phyloP scores from a whole-genome alignment of 2,888 invertebrate species.

The Torymus aiolomorphi region DNA sequence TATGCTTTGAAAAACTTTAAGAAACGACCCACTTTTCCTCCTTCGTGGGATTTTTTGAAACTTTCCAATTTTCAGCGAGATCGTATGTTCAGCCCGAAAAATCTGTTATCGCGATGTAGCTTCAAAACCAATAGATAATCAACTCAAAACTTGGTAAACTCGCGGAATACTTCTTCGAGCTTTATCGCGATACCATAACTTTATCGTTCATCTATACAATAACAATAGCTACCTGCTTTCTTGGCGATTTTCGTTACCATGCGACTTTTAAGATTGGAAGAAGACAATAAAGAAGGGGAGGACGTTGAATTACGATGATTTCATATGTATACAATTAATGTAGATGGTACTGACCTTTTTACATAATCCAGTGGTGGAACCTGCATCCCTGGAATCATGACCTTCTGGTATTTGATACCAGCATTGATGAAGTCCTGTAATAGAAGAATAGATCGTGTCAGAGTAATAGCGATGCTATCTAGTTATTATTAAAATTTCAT shows the following conservation, averaged over 20 bases:
- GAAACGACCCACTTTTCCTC: not conserved
- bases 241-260: too few relatives aligned
- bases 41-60: not conserved
- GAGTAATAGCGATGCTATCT: conserved; percentile 4
- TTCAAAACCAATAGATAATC: conserved; percentile 7
- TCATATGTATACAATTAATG: conserved; percentile 25
- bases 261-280: not conserved
- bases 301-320: conserved; percentile 38
- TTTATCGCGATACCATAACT: too few relatives aligned
- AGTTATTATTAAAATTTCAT: conserved; percentile 39
- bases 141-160: not conserved
- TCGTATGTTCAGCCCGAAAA: conserved; percentile 17
- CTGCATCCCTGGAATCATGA: conserved; percentile 77
- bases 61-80: conserved; percentile 14
- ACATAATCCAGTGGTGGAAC: conserved; percentile 75
- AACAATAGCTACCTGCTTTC: too few relatives aligned
- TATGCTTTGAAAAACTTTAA: conserved; percentile 3
- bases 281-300: conserved; percentile 1
- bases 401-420: conserved; percentile 77
- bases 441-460: conserved; percentile 8
- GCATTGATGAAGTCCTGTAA: conserved; percentile 75
- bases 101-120: not conserved
- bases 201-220: too few relatives aligned
- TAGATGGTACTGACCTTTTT: conserved; percentile 73
- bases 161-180: too few relatives aligned